Conservation (phyloP, 2,797 vertebrate genomes). For the Mustela erminea region DNA sequence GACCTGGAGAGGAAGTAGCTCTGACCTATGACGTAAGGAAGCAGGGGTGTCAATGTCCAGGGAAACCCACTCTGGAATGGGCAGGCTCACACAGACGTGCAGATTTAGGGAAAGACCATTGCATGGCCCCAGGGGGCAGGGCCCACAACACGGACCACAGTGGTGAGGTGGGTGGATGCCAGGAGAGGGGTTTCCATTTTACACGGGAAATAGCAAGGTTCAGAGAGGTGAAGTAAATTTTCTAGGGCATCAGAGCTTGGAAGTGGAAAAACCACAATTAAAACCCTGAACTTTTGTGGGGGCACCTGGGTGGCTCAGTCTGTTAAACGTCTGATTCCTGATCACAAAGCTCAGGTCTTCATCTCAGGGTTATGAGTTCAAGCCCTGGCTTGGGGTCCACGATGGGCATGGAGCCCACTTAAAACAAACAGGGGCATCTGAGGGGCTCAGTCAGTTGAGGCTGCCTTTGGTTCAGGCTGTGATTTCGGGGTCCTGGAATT, state of each 20-base stretch:
- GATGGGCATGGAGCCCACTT: neutral
- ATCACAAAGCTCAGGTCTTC: neutral
- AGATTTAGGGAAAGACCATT: neutral
- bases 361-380: neutral
- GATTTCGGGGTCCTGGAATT: neutral
- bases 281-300: neutral
- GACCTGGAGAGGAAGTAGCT: neutral
- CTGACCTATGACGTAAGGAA: neutral
- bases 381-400: neutral
- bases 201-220: neutral
- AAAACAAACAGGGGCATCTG: neutral
- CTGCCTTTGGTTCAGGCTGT: neutral
- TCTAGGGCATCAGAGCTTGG: neutral
- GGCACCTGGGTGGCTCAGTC: neutral
- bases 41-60: too few relatives aligned
- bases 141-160: neutral
- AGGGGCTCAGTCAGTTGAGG: neutral
- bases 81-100: fast-evolving
- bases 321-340: neutral
- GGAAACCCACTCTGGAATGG: neutral
- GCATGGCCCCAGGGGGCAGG: neutral
- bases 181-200: neutral
- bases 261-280: neutral
- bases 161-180: neutral
- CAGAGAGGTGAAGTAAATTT: neutral